Evolutionary conservation across 2,888 invertebrate genomes (phyloP), one percentile per base, ranked within the genome.

Genomic region (Chrysopilus asiliformis): DNA sequence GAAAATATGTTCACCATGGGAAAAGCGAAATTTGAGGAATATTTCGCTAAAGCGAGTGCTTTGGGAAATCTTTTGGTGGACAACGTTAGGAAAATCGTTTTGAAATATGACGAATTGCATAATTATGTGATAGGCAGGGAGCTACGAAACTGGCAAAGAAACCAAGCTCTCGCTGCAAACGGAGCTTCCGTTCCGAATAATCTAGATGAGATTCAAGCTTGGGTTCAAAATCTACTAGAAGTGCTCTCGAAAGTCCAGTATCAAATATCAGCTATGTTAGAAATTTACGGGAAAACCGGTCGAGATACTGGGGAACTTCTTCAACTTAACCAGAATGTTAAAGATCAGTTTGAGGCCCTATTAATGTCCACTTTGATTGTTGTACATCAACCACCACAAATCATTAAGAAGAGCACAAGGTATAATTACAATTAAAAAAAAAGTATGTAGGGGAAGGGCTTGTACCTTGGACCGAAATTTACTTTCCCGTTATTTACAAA

Each of bases 341-440:
- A 36, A 34, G 19, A 27, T n/a, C 36, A 33, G 13, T 38, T 35
- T 25, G 42, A 43, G 40, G 34, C 36, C 42, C 41, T 60, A 16
- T 59, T 61, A 14, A 47, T 58, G 34, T 59, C 60, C n/a, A 58
- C 94, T 0, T 95, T 95, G 57, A 90, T 95, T 36, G 93, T 95
- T 28, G 94, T 94, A 58, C 90, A 90, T 50, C 94, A 95, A 53
- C 95, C 95, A 4, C 94, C 95, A 0, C 95, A 95, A 64, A 94
- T 95, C 2, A 86, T 95, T 85, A 95, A 95, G 65, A 95, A 93
- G 1, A 90, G 94, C 54, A 93, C 94, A 2, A 73, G 76, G 75
- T 76, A 44, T 46, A 39, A 12, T 9, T 8, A n/a, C n/a, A n/a
- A n/a, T n/a, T n/a, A n/a, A n/a, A n/a, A n/a, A n/a, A n/a, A n/a